Percentiles rank a stretch among this genome's conserved stretches.
Conservation (phyloP, 2,888 invertebrate species). For the Piscicola geometra region DNA sequence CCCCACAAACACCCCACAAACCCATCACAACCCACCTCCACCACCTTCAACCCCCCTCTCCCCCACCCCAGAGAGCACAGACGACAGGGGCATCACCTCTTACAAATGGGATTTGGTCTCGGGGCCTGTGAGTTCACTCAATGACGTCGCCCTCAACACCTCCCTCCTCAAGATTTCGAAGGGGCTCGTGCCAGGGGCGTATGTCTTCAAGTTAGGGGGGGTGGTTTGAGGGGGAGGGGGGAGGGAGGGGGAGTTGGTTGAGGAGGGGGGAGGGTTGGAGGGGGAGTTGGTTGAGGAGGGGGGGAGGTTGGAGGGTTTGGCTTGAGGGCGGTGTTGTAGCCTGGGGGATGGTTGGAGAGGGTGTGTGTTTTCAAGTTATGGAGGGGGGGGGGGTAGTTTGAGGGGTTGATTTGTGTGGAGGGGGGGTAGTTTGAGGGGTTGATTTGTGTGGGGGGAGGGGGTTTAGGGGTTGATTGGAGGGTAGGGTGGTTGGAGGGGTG, state of each 20-base stretch:
- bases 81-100: slow-evolving; percentile 74
- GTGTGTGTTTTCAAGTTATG: too few relatives aligned
- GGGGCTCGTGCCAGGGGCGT: slow-evolving; percentile 71
- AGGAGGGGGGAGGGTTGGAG: not conserved
- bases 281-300: not conserved
- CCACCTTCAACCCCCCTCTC: too few relatives aligned
- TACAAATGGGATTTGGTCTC: slow-evolving; percentile 87
- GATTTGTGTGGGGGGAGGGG: too few relatives aligned
- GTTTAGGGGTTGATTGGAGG: too few relatives aligned
- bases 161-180: slow-evolving; percentile 76
- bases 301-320: not conserved
- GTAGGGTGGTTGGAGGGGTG: slow-evolving; percentile 75
- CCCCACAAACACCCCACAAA: too few relatives aligned
- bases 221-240: not conserved
- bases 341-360: not conserved
- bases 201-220: slow-evolving; percentile 54
- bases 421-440: too few relatives aligned
- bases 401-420: not conserved
- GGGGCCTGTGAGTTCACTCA: slow-evolving; percentile 64
- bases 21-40: too few relatives aligned
- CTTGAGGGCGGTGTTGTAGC: not conserved
- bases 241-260: not conserved
- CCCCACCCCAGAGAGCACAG: slow-evolving; percentile 36
- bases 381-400: slow-evolving; percentile 48
- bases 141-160: slow-evolving; percentile 68